Percentiles rank a stretch among this genome's conserved stretches.
These are phyloP conservation scores for Heterodera carotae DNA, from an alignment of 1,140 invertebrate species.

Conservation along the genomic window DNA sequence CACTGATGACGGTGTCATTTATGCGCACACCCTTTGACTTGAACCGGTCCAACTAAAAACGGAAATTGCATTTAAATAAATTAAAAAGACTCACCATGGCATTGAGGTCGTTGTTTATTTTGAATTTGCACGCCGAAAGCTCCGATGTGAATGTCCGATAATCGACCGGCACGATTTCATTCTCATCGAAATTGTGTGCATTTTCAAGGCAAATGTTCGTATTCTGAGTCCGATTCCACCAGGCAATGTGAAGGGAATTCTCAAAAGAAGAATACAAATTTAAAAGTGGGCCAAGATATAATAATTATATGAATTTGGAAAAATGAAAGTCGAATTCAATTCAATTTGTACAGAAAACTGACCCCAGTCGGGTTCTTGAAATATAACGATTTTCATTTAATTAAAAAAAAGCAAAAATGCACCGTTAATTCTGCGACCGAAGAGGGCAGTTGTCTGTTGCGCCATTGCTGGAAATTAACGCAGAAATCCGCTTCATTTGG, in stretches of 20 bases:
- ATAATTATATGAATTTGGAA: too few species aligned
- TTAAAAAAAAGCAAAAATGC: too few species aligned
- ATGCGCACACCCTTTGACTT: constrained; percentile 23
- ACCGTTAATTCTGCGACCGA: constrained; percentile 18
- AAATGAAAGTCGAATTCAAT: too few species aligned
- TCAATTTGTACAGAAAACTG: too few species aligned
- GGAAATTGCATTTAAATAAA: not conserved
- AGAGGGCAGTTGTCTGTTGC: constrained; percentile 29
- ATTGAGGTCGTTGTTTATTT: not conserved
- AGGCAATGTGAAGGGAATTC: constrained; percentile 19
- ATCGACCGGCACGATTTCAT: constrained; percentile 35
- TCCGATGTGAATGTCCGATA: constrained; percentile 1
- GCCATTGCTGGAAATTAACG: constrained; percentile 48
- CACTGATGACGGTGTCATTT: too few species aligned
- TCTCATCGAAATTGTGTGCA: constrained; percentile 9
- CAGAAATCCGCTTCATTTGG: constrained; percentile 26
- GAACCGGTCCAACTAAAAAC: constrained; percentile 47
- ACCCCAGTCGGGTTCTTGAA: too few species aligned
- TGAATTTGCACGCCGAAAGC: constrained; percentile 24
- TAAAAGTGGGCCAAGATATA: constrained; percentile 14
- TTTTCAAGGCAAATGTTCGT: constrained; percentile 36
- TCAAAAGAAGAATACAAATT: constrained; percentile 18
- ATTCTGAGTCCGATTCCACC: constrained; percentile 42
- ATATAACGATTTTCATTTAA: too few species aligned
- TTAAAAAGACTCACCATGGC: constrained; percentile 7